Evolutionary conservation across 2,888 invertebrate genomes (phyloP).

Genomic region (Perizoma affinitatum): DNA sequence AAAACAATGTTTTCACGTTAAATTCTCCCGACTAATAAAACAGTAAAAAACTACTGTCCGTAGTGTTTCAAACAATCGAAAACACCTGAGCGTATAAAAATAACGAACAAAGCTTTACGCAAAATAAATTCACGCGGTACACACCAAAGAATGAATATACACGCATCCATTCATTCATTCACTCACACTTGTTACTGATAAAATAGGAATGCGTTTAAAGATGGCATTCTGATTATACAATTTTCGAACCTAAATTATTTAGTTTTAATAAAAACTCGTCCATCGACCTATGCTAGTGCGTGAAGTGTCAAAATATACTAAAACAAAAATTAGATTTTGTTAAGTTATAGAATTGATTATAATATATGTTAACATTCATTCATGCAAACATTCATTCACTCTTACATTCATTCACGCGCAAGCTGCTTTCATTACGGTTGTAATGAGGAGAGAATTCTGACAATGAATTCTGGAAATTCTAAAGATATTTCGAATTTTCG

Average conservation of each 20-base stretch:
- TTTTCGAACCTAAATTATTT: too few relatives aligned
- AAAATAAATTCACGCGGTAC: neutral
- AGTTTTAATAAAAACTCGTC: too few relatives aligned
- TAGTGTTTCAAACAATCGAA: conserved; percentile 9
- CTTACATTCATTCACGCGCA: conserved; percentile 12
- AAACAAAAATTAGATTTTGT: too few relatives aligned
- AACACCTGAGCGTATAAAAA: conserved; percentile 7
- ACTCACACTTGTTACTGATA: neutral
- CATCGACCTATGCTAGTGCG: too few relatives aligned
- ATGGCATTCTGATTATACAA: neutral
- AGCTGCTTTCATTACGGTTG: conserved; percentile 34
- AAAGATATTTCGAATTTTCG: conserved; percentile 37
- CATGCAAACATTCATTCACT: conserved; percentile 3
- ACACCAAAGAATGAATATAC: neutral
- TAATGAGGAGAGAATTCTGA: conserved; percentile 33
- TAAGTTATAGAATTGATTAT: too few relatives aligned
- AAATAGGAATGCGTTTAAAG: neutral
- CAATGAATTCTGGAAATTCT: conserved; percentile 39
- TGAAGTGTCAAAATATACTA: too few relatives aligned
- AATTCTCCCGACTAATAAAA: conserved; percentile 5
- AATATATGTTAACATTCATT: neutral
- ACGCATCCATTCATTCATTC: neutral
- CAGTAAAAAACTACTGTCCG: conserved; percentile 11
- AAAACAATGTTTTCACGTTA: conserved; percentile 1
- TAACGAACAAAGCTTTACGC: neutral